Conservation (phyloP, 2,113 vertebrate species). For the Lutjanus erythropterus region DNA sequence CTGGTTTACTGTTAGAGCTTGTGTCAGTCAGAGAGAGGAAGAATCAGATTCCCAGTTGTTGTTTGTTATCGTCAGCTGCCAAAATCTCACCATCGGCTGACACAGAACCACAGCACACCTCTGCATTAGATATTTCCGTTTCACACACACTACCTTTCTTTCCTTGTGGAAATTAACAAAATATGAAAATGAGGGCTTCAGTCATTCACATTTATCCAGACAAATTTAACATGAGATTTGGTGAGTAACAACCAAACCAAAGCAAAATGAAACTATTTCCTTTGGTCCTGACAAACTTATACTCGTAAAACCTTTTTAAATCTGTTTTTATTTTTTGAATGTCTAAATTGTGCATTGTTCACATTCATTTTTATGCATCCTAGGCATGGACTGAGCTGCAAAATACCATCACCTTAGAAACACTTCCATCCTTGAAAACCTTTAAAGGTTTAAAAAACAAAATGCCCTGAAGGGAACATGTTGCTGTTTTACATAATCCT, state of each 20-base stretch:
- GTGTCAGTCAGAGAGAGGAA: background rate
- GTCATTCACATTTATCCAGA: background rate
- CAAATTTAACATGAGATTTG: background rate
- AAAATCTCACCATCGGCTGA: background rate
- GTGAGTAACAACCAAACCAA: too few relatives aligned
- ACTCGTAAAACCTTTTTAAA: too few relatives aligned
- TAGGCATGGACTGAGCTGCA: too few relatives aligned
- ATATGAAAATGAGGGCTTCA: background rate
- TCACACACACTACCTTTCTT: background rate
- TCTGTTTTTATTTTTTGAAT: too few relatives aligned
- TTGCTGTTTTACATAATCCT: too few relatives aligned
- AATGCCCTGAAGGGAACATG: too few relatives aligned
- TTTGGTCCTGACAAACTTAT: background rate
- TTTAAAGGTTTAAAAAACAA: too few relatives aligned
- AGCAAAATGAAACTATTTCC: background rate
- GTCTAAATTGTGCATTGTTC: too few relatives aligned
- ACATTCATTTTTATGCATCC: too few relatives aligned
- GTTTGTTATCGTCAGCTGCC: slow-evolving; percentile 3
- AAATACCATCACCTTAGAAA: too few relatives aligned
- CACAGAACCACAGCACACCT: background rate
- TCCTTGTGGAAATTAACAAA: background rate
- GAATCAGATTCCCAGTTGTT: background rate
- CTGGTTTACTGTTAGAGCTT: slow-evolving; percentile 4
- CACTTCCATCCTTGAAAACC: too few relatives aligned
- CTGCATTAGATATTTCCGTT: background rate